Evolutionary conservation across 2,113 vertebrate species (phyloP).

Genomic region (Burhinus bistriatus): DNA sequence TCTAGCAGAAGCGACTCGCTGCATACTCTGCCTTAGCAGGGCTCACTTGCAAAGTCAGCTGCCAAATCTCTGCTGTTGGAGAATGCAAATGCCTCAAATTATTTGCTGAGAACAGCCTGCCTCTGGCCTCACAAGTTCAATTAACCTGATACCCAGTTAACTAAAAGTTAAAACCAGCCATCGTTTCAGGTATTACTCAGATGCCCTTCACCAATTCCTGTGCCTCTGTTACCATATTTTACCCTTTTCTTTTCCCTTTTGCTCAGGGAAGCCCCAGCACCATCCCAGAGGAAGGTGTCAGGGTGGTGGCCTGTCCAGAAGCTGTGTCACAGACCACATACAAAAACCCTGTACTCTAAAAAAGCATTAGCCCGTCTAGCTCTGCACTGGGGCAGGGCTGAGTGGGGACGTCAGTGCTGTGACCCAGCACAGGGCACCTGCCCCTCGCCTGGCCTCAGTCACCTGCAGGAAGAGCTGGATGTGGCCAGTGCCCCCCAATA

Average conservation of each 20-base stretch:
- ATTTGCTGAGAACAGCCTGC: not conserved
- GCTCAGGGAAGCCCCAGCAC: accelerated
- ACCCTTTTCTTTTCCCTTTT: not conserved
- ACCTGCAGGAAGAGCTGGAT: not conserved
- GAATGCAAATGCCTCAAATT: not conserved
- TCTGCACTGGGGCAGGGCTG: not conserved
- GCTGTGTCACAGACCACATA: not conserved
- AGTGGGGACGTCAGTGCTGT: accelerated
- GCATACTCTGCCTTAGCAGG: not conserved
- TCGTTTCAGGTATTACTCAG: not conserved
- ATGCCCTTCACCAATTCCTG: not conserved
- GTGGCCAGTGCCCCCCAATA: accelerated
- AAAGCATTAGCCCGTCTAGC: not conserved
- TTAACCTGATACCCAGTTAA: not conserved
- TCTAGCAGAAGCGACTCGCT: not conserved
- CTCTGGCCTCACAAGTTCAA: not conserved
- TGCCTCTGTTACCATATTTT: not conserved
- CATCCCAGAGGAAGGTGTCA: accelerated
- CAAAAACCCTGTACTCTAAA: not conserved
- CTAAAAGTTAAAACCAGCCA: not conserved
- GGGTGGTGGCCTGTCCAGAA: not conserved
- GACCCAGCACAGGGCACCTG: not conserved
- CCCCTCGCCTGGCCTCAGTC: accelerated
- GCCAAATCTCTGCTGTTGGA: not conserved
- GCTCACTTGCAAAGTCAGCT: not conserved